Conservation (phyloP, 2,888 invertebrate genomes). For the Tiliacea citrago region DNA sequence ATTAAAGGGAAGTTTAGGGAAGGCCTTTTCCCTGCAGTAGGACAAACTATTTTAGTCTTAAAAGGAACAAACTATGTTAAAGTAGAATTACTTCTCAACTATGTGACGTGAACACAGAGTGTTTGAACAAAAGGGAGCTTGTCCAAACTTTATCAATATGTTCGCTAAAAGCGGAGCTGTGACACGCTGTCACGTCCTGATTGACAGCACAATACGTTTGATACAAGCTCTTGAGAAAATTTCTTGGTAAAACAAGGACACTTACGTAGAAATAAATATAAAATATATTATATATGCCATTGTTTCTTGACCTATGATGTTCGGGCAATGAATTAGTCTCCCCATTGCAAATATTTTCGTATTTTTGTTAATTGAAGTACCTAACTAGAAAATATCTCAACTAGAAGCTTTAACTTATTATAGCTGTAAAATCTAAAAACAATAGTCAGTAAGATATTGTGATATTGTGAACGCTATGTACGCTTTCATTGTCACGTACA, state of each 20-base stretch:
- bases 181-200: constrained; percentile 42
- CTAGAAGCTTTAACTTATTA: no score
- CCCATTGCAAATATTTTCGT: neutral
- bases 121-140: constrained; percentile 12
- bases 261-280: neutral
- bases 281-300: neutral
- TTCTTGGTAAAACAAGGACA: neutral
- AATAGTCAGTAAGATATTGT: no score
- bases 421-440: no score
- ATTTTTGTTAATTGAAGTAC: neutral
- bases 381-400: neutral
- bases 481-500: no score
- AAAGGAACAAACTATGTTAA: neutral
- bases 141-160: constrained; percentile 52
- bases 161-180: constrained; percentile 13
- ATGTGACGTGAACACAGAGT: constrained; percentile 2
- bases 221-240: neutral
- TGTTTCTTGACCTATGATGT: no score
- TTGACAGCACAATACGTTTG: constrained; percentile 24
- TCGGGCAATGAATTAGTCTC: neutral
- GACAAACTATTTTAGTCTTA: neutral
- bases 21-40: no score
- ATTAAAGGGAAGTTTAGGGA: no score
- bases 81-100: constrained; percentile 6
- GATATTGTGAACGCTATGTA: no score